These are phyloP conservation scores for Xylota segnis DNA, from an alignment of 2,888 invertebrate species.

Conservation along the genomic window DNA sequence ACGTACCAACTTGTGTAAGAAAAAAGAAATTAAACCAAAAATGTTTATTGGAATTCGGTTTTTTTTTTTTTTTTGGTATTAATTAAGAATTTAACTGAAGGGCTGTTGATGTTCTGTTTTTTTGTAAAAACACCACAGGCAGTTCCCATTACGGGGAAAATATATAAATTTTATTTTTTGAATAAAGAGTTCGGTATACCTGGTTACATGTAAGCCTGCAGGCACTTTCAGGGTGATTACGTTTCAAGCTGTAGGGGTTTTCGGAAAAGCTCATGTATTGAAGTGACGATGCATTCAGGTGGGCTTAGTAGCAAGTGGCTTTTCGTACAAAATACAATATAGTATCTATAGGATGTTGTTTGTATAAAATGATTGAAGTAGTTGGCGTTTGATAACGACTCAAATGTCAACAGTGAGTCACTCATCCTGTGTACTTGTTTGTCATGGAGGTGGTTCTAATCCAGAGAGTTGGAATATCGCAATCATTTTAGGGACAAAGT, in stretches of 20 bases:
- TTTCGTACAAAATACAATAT: too few species aligned
- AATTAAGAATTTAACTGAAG: slow-evolving; percentile 20
- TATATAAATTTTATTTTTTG: too few species aligned
- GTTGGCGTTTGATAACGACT: too few species aligned
- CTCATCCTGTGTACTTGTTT: too few species aligned
- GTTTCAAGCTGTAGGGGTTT: not conserved
- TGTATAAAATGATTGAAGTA: too few species aligned
- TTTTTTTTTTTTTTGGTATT: slow-evolving; percentile 1
- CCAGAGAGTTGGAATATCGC: too few species aligned
- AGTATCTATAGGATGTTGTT: not conserved
- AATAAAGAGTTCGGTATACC: not conserved
- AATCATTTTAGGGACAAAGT: too few species aligned
- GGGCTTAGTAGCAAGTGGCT: too few species aligned
- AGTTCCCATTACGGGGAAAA: not conserved
- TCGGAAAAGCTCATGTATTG: not conserved
- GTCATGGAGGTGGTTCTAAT: too few species aligned
- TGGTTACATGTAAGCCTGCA: not conserved
- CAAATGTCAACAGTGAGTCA: too few species aligned
- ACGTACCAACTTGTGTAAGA: not conserved
- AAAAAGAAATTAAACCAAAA: slow-evolving; percentile 16
- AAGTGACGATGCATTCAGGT: not conserved
- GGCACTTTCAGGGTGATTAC: not conserved
- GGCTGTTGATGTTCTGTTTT: not conserved
- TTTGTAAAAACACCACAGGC: slow-evolving; percentile 13
- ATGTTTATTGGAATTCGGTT: not conserved